Percentiles rank a stretch among this genome's conserved stretches.
Conservation (phyloP, 1,140 invertebrate genomes). For the Popillia japonica region DNA sequence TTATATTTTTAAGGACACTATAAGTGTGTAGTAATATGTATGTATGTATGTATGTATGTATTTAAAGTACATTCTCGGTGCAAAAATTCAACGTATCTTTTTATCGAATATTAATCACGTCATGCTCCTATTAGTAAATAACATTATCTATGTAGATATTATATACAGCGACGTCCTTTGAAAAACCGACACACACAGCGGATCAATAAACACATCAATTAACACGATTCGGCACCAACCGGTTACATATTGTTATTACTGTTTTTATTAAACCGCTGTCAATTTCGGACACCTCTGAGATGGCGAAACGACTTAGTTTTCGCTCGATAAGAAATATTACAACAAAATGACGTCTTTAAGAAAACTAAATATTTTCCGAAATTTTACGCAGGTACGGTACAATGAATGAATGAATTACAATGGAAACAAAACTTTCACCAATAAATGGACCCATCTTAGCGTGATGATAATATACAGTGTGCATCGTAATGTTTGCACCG, state of each 20-base stretch:
- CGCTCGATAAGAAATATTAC: neutral
- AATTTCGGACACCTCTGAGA: too few relatives aligned
- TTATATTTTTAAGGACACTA: constrained; percentile 23
- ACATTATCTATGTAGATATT: neutral
- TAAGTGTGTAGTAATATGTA: neutral
- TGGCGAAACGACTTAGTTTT: neutral
- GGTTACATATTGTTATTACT: neutral
- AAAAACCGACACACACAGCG: neutral
- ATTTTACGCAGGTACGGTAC: neutral
- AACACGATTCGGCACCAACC: neutral
- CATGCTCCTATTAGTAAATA: too few relatives aligned
- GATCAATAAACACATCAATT: too few relatives aligned
- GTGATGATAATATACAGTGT: neutral
- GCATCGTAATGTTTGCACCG: too few relatives aligned
- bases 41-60: too few relatives aligned
- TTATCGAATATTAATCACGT: too few relatives aligned
- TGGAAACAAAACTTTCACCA: neutral
- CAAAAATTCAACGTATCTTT: constrained; percentile 1
- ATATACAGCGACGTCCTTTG: neutral
- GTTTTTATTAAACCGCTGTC: too few relatives aligned
- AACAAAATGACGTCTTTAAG: neutral
- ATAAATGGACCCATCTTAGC: constrained; percentile 20
- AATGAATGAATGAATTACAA: neutral
- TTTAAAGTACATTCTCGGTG: constrained; percentile 24
- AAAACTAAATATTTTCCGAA: neutral